These are phyloP conservation scores for Phragmatobia fuliginosa DNA, from an alignment of 2,888 invertebrate species.

Conservation along the genomic window DNA sequence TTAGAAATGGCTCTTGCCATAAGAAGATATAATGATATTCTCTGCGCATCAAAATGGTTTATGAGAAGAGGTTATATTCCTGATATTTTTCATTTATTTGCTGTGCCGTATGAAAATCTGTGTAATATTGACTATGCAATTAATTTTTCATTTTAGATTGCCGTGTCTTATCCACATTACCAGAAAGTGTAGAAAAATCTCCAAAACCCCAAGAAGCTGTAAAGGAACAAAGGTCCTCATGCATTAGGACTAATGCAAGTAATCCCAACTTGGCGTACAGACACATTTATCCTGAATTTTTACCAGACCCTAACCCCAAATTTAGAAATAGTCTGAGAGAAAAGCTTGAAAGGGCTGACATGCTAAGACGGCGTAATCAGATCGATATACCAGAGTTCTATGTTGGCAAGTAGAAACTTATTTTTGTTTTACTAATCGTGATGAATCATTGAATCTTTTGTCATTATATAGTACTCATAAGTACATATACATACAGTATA, in stretches of 20 bases:
- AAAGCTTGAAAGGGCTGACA: constrained; percentile 96
- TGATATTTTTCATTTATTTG: neutral
- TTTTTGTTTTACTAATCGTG: neutral
- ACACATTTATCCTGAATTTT: constrained; percentile 95
- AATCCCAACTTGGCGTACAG: constrained; percentile 86
- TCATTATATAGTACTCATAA: too few relatives aligned
- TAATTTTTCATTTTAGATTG: constrained; percentile 62
- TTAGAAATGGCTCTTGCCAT: constrained; percentile 69
- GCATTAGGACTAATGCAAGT: constrained; percentile 52
- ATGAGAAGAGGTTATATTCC: constrained; percentile 73
- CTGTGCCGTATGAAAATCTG: neutral
- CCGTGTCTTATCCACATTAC: constrained; percentile 67
- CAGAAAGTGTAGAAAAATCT: constrained; percentile 61
- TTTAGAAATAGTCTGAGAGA: constrained; percentile 94
- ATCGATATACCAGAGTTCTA: constrained; percentile 99
- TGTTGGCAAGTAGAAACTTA: constrained; percentile 89
- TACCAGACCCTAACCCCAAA: constrained; percentile 93
- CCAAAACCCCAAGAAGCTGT: constrained; percentile 25
- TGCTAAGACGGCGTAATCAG: constrained; percentile 93
- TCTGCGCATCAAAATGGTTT: constrained; percentile 72
- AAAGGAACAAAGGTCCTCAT: constrained; percentile 47
- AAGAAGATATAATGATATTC: constrained; percentile 61
- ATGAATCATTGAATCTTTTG: too few relatives aligned
- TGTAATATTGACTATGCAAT: neutral
- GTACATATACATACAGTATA: too few relatives aligned